Evolutionary conservation across 2,888 invertebrate genomes (phyloP), one percentile per base, ranked within the genome.

Genomic region (Actias luna): DNA sequence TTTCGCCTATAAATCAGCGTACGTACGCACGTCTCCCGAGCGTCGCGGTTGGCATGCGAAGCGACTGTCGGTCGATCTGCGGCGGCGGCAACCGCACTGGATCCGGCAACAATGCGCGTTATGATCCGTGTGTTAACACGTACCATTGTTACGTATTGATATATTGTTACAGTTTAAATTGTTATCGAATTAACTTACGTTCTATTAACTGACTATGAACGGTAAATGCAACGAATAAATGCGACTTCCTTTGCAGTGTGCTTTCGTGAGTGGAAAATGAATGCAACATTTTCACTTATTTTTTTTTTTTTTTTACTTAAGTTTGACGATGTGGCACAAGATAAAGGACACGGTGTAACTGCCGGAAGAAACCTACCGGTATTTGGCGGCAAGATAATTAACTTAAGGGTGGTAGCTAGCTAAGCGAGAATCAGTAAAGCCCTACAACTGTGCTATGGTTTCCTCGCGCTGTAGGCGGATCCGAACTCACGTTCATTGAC

Each of bases 141-240:
- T 4, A 29, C 55, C n/a, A 55, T 55, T 55, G 55, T 55, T 29
- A 55, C 16, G n/a, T 29, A 4, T 50, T 50, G 55, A 55, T 55
- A 55, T 55, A 55, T 55, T 55, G 55, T 55, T 55, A 55, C 55
- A 5, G 29, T 29, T 55, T 29, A 55, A 55, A 55, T 55, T 55
- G 55, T 55, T 55, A 55, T 55, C n/a, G 55, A 55, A 55, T 55
- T 55, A 55, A 55, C 55, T 55, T 55, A 16, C n/a, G 55, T 55
- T 29, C 55, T 27, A 55, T 55, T 55, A 55, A 55, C 10, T 25
- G 14, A 50, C 25, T 14, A 12, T 25, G 4, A 50, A 42, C 18
- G 18, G 18, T 42, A 18, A 42, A 50, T 50, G 46, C 25, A 50
- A 22, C 25, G 25, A 25, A 50, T 50, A 50, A 50, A 50, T 42